Evolutionary conservation across 2,888 invertebrate species (phyloP), one percentile per base, ranked within the genome.

Genomic region (Metellina segmentata): DNA sequence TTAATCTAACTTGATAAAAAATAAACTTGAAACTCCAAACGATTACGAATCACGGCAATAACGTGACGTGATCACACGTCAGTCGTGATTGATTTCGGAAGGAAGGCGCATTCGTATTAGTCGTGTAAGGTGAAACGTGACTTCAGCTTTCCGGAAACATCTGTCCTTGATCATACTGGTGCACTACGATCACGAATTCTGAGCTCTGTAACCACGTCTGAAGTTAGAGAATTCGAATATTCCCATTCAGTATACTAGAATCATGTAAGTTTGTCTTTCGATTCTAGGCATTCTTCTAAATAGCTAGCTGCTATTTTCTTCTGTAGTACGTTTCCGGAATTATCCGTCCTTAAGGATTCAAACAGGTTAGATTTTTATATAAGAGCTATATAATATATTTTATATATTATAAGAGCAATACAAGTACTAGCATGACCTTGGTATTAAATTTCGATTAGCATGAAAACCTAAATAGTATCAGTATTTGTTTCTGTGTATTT

Each of bases 11-110:
- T 61, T 16, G 9, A 61, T 16, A 61, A 61, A 61, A 61, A 61
- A 61, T 9, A 61, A 61, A n/a, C n/a, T n/a, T n/a, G n/a, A n/a
- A 61, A 5, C 61, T 61, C 9, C 7, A 16, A 74, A 74, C 16
- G 69, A 78, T 89, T 71, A 61, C 85, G 81, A 90, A 71, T 81
- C 81, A 89, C n/a, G 51, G 20, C 34, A 49, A 13, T 69, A 86
- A 51, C 86, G 86, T 90, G 90, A 90, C 86, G 81, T 70, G 69
- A 52, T 81, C 85, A 81, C 75, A 75, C 86, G 75, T 79, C 86
- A 70, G 70, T 77, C 81, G 81, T 90, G 90, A 90, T 86, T 34
- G 81, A 75, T 74, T 81, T 71, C 75, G 77, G n/a, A 71, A 81
- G 81, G 90, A 86, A 90, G 71, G 82, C 74, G 52, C 19, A 20